Evolutionary conservation across 2,888 invertebrate species (phyloP).

Genomic region (Coremacera marginata): DNA sequence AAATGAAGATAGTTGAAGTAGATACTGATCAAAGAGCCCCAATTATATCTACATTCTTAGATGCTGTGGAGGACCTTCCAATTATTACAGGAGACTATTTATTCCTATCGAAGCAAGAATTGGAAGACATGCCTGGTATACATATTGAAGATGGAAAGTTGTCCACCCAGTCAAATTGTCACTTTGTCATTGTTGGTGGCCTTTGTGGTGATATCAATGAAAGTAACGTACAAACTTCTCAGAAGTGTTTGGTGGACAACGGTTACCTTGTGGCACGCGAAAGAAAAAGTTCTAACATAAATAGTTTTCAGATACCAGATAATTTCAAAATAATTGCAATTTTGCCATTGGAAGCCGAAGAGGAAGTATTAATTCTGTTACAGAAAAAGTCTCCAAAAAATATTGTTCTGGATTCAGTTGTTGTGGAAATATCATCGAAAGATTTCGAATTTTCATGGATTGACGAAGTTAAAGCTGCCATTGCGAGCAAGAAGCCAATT

Average conservation of each 20-base stretch:
- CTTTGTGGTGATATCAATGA: constrained; percentile 51
- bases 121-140: constrained; percentile 70
- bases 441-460: constrained; percentile 64
- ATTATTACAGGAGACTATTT: constrained; percentile 77
- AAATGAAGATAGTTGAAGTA: constrained; percentile 75
- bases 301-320: constrained; percentile 52
- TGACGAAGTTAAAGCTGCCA: constrained; percentile 55
- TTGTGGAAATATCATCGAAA: constrained; percentile 57
- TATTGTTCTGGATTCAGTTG: constrained; percentile 46
- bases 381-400: constrained; percentile 56
- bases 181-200: constrained; percentile 60
- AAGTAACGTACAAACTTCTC: constrained; percentile 68
- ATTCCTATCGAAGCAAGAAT: constrained; percentile 67
- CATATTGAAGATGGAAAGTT: constrained; percentile 76
- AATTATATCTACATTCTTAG: constrained; percentile 72
- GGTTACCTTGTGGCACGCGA: constrained; percentile 76
- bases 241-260: constrained; percentile 72
- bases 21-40: constrained; percentile 71
- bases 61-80: constrained; percentile 77
- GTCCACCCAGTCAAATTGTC: constrained; percentile 61
- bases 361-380: constrained; percentile 63
- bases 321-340: constrained; percentile 58
- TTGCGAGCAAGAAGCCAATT: constrained; percentile 63
- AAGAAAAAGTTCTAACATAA: constrained; percentile 70
- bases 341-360: constrained; percentile 57